A percentile compares a stretch with the other conserved stretches of the same genome.
Conservation (phyloP, 2,888 invertebrate species). For the Brachypalpus laphriformis region DNA sequence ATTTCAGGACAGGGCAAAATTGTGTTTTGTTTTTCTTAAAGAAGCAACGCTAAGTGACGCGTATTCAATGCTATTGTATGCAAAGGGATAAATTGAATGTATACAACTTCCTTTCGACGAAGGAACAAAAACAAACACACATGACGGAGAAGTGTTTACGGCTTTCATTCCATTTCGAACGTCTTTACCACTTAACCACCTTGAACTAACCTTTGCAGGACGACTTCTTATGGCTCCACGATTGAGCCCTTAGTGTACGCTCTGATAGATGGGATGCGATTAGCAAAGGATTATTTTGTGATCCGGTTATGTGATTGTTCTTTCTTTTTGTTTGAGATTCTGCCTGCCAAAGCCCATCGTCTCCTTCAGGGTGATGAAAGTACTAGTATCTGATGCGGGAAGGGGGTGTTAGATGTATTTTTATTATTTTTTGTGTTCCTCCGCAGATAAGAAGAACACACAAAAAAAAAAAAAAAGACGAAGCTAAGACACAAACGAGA, state of each 20-base stretch:
- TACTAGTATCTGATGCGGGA: not conserved
- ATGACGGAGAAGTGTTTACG: slow-evolving; percentile 5
- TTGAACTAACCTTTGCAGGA: slow-evolving; percentile 33
- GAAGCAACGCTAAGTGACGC: slow-evolving; percentile 7
- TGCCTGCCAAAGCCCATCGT: not conserved
- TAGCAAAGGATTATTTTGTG: slow-evolving; percentile 60
- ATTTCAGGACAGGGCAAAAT: not conserved
- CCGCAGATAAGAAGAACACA: not conserved
- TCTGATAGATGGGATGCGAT: slow-evolving; percentile 59
- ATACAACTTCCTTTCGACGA: not conserved
- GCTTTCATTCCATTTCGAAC: slow-evolving; percentile 40
- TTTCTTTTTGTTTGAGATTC: slow-evolving; percentile 51
- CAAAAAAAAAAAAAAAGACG: not conserved
- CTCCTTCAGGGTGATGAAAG: slow-evolving; percentile 25
- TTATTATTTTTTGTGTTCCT: slow-evolving; percentile 2
- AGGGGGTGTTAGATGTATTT: not conserved
- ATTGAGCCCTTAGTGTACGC: slow-evolving; percentile 44
- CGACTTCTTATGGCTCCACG: slow-evolving; percentile 14
- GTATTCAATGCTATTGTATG: slow-evolving; percentile 11
- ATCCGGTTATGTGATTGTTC: slow-evolving; percentile 59
- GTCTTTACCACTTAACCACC: slow-evolving; percentile 52
- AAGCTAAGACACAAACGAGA: slow-evolving; percentile 21
- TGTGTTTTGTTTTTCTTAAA: slow-evolving; percentile 14
- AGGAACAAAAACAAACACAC: not conserved
- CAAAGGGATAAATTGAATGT: slow-evolving; percentile 20